A percentile compares a stretch with the other conserved stretches of the same genome.
These are phyloP conservation scores for Stichopus horrens DNA, from an alignment of 53 echinoderm and acorn worm species.

Conservation along the genomic window DNA sequence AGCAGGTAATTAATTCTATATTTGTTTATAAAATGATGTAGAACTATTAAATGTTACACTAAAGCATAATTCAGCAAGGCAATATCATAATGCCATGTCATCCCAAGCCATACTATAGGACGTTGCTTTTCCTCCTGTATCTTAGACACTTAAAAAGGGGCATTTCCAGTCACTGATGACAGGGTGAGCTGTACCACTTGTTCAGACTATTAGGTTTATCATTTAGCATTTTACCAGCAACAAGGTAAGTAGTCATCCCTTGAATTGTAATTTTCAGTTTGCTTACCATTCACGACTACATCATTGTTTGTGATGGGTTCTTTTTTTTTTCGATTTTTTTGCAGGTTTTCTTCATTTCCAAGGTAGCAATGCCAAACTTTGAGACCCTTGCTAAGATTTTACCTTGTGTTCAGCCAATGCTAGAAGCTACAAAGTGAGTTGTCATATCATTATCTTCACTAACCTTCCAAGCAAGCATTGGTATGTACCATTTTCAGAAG, in stretches of 20 bases:
- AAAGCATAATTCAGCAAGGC: background rate
- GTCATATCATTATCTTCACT: background rate
- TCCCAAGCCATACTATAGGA: too few relatives aligned
- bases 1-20: constrained; percentile 65
- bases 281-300: too few relatives aligned
- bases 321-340: background rate
- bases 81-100: background rate
- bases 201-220: too few relatives aligned
- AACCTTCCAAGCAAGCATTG: background rate
- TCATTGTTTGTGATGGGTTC: too few relatives aligned
- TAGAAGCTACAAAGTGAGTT: constrained; percentile 88
- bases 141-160: too few relatives aligned
- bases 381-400: constrained; percentile 65
- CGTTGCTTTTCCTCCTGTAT: too few relatives aligned
- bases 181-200: too few relatives aligned
- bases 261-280: too few relatives aligned
- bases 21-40: background rate
- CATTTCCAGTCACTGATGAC: too few relatives aligned
- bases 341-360: constrained; percentile 73
- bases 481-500: too few relatives aligned
- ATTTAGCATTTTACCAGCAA: too few relatives aligned
- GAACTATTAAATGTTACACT: background rate
- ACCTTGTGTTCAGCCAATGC: constrained; percentile 60
- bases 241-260: too few relatives aligned
- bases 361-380: constrained; percentile 75